Evolutionary conservation across 1,140 invertebrate species (phyloP).

Genomic region (Andrena cerasifolii): DNA sequence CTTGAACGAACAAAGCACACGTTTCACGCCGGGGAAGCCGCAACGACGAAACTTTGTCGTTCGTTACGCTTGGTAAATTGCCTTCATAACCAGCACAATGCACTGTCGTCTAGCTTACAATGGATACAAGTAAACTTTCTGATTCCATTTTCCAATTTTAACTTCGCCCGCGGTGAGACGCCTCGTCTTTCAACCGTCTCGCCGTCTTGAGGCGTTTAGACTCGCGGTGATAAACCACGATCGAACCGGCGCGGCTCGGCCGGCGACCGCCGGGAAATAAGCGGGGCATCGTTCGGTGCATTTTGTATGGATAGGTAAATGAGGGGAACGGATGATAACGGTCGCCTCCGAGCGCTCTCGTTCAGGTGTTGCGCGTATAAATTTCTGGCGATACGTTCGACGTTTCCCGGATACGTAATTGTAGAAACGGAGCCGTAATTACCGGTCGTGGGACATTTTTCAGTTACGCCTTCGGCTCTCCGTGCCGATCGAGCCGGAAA

Average conservation of each 20-base stretch:
- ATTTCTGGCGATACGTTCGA: slow-evolving; percentile 41
- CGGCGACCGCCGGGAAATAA: not conserved
- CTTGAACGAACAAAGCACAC: slow-evolving; percentile 47
- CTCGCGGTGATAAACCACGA: not conserved
- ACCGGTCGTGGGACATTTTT: slow-evolving; percentile 59
- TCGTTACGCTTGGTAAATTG: slow-evolving; percentile 57
- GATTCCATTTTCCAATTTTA: slow-evolving; percentile 52
- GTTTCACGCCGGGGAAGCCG: slow-evolving; percentile 32
- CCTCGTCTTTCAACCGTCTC: slow-evolving; percentile 1
- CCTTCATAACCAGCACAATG: slow-evolving; percentile 54
- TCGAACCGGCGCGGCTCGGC: not conserved
- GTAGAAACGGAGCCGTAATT: slow-evolving; percentile 58
- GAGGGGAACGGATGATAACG: too few species aligned
- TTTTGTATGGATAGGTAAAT: too few species aligned
- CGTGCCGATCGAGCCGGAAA: slow-evolving; percentile 60
- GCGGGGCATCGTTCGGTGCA: too few species aligned
- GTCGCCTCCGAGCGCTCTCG: too few species aligned
- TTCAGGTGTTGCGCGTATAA: slow-evolving; percentile 3
- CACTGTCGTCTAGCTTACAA: slow-evolving; percentile 22
- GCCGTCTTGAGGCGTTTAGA: not conserved
- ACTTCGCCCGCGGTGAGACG: not conserved
- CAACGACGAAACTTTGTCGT: slow-evolving; percentile 50
- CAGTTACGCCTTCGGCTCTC: slow-evolving; percentile 55
- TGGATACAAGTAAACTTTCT: slow-evolving; percentile 45
- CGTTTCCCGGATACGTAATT: slow-evolving; percentile 51